phyloP scores from a whole-genome alignment of 2,888 invertebrate species.

The Scaptomyza cyrtandrae region DNA sequence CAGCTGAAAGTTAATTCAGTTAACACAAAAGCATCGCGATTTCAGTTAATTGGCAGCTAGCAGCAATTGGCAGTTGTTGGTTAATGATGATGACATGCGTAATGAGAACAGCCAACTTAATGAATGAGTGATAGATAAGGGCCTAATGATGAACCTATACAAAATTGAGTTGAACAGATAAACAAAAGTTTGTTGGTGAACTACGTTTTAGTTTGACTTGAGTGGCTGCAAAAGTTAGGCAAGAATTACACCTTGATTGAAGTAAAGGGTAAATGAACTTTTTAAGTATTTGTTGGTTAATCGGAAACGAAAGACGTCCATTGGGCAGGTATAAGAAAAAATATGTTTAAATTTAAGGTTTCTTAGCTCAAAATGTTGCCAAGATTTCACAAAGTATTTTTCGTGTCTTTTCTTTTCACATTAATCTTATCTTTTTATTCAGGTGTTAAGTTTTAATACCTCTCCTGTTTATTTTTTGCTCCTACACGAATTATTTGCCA shows the following conservation, averaged over 20 bases:
- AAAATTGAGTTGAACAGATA: constrained; percentile 19
- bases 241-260: background rate
- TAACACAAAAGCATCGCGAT: constrained; percentile 39
- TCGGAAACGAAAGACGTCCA: background rate
- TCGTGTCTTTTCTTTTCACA: no score
- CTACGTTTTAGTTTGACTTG: background rate
- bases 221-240: background rate
- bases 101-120: constrained; percentile 42
- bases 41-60: constrained; percentile 66
- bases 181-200: constrained; percentile 15
- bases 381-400: no score
- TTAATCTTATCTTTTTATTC: background rate
- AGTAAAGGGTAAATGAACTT: background rate
- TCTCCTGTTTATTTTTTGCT: background rate
- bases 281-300: background rate
- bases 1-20: constrained; percentile 43
- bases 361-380: no score
- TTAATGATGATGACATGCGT: constrained; percentile 60
- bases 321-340: no score
- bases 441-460: background rate
- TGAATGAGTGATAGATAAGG: constrained; percentile 44
- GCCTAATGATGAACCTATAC: constrained; percentile 32
- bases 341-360: no score
- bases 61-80: constrained; percentile 28
- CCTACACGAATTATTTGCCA: background rate